Evolutionary conservation across 1,140 invertebrate species (phyloP), one percentile per base, ranked within the genome.

Genomic region (Drosophila ambigua): DNA sequence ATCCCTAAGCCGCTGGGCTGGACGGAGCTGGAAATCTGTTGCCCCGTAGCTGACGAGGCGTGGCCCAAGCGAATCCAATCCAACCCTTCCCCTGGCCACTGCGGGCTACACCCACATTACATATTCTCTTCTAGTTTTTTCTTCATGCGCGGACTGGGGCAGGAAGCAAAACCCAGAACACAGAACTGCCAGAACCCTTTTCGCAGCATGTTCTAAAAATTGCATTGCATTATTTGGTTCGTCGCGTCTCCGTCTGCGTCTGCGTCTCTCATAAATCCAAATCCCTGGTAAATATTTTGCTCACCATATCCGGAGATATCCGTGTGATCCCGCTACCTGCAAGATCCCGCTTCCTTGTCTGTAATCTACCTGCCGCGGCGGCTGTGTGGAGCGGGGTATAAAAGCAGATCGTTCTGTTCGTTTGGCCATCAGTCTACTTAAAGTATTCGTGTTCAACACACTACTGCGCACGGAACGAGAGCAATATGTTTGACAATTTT

Each of bases 371-470:
- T 26, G 13, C 31, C 9, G 0, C 53, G 4, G 6, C 11, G 48
- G 7, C 0, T 26, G 26, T 6, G 26, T 0, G 26, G 5, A 6
- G 28, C 28, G 28, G 28, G 28, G 76, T 88, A 88, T 88, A 88
- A 77, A 88, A 88, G 62, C 54, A 8, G 44, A 5, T 50, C 24
- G 3, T 1, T 13, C 9, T 0, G 44, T 6, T 11, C 39, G 26
- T 5, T 2, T 13, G 6, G 31, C 16, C 62, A 49, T 79, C 84
- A 88, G 84, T 88, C 62, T 83, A 74, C 76, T 83, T 7, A 13
- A 79, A 88, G 79, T 79, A 83, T 71, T 89, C 52, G 83, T 88
- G 83, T 89, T 72, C 79, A 88, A 82, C 82, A 88, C 83, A 78
- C 53, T 35, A 24, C 13, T 11, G 52, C 20, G 55, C 26, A 4